phyloP scores from a whole-genome alignment of 35 echinoderm and acorn worm species.

The Lytechinus pictus region DNA sequence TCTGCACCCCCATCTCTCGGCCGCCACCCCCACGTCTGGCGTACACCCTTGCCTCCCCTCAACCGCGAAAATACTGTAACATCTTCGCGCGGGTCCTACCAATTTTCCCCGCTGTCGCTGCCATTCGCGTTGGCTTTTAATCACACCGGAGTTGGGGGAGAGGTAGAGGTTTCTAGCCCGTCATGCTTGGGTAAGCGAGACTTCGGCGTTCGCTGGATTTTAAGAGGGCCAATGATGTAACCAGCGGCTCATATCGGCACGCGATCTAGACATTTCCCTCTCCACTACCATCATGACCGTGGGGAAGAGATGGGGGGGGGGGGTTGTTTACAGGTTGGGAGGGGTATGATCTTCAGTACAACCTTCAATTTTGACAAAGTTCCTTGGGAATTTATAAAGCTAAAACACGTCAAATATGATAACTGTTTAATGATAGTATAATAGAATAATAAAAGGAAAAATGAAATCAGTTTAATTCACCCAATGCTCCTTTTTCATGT shows the following conservation, averaged over 20 bases:
- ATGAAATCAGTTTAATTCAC: too few species aligned
- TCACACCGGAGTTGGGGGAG: background rate
- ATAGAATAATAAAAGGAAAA: too few species aligned
- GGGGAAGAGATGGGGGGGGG: background rate
- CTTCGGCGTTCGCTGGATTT: background rate
- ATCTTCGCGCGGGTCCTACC: constrained; percentile 30
- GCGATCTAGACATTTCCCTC: constrained; percentile 35
- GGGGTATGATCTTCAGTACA: background rate
- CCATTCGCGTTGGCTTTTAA: background rate
- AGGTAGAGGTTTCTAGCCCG: background rate
- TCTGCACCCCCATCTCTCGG: background rate
- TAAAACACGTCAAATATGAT: too few species aligned
- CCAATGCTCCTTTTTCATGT: too few species aligned
- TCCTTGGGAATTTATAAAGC: too few species aligned
- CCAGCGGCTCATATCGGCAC: constrained; percentile 43
- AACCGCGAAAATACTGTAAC: constrained; percentile 41
- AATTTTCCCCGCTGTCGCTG: constrained; percentile 41
- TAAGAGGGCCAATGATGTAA: constrained; percentile 34
- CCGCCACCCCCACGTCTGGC: background rate
- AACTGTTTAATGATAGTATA: too few species aligned
- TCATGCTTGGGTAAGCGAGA: constrained; percentile 28
- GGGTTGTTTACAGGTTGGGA: background rate
- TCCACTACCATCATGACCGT: background rate
- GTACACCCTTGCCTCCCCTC: background rate
- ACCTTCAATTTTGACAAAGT: background rate